Base-by-base conservation (phyloP, 2,888 invertebrate species). In the Sylvicola cinctus region DNA sequence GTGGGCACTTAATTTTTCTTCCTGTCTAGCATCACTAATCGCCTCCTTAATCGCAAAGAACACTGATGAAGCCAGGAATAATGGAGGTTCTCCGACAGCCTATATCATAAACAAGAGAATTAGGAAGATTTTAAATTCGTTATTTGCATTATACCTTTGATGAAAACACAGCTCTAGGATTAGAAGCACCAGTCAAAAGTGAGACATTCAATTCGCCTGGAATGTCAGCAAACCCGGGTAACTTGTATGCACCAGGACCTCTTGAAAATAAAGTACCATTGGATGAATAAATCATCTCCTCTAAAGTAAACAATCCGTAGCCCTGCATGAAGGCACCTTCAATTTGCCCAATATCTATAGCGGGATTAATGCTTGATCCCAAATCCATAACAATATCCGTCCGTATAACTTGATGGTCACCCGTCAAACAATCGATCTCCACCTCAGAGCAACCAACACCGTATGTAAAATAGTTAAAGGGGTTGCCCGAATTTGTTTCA, bases 351-450 rank as follows among this genome's bases (percentile, higher is more conserved):
- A 95, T 81, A 47, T 95, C 95, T 41, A 95, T 87, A 2, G 93
- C 91, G 3, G 95, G 95, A 58, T 95, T 95, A 35, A 95, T 60
- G 56, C 91, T 91, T 44, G 83, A 76, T 1, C 93, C 93, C 43
- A 95, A 66, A 60, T 95, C 95, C 93, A 95, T 93, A 0, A 95
- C 90, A 44, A 95, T 91, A 48, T 95, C 90, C 1, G 84, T 79
- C 47, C 79, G 67, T 25, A 87, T 55, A 2, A 91, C 76, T 61
- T 77, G 74, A 55, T 93, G 90, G 49, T 93, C 91, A 6, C 93
- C 93, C 16, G 90, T 91, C 2, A 93, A 63, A 45, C 88, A 88
- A 56, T 93, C 91, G 16, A 93, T 74, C 65, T 91, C 90, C 2
- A 91, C 90, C 52, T 85, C 83, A 0, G 81, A 73, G 43, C 79